Conservation (phyloP, 2,797 vertebrate species). For the Pseudocheirus occidentalis region DNA sequence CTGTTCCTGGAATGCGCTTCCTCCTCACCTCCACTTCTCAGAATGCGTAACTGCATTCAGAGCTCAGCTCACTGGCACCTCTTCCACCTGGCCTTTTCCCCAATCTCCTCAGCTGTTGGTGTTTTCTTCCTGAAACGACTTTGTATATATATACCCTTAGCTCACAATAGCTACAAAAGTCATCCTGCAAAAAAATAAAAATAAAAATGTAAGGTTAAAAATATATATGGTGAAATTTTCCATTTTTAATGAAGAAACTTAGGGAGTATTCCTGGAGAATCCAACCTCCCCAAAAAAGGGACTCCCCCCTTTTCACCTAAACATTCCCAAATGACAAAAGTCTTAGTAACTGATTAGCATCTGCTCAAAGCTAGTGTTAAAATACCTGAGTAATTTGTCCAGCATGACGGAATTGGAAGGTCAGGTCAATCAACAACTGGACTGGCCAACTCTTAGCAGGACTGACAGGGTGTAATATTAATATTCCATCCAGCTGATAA, state of each 20-base stretch:
- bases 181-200: neutral
- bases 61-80: neutral
- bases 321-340: neutral
- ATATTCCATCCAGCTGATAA: neutral
- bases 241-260: neutral
- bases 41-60: neutral
- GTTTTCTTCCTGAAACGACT: neutral
- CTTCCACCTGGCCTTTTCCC: neutral
- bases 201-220: neutral
- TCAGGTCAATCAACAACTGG: neutral
- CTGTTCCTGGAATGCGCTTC: neutral
- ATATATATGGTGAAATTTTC: neutral
- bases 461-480: neutral
- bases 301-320: neutral
- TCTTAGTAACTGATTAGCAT: neutral
- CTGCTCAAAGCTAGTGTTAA: neutral
- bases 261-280: neutral
- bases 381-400: neutral
- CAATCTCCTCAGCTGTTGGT: neutral
- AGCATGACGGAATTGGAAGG: neutral
- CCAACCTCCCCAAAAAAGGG: neutral
- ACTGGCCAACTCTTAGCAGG: neutral
- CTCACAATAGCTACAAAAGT: neutral
- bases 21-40: neutral
- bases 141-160: neutral